A percentile compares a stretch with the other conserved stretches of the same genome.
Conservation (phyloP, 2,888 invertebrate species). For the Timema cristinae region DNA sequence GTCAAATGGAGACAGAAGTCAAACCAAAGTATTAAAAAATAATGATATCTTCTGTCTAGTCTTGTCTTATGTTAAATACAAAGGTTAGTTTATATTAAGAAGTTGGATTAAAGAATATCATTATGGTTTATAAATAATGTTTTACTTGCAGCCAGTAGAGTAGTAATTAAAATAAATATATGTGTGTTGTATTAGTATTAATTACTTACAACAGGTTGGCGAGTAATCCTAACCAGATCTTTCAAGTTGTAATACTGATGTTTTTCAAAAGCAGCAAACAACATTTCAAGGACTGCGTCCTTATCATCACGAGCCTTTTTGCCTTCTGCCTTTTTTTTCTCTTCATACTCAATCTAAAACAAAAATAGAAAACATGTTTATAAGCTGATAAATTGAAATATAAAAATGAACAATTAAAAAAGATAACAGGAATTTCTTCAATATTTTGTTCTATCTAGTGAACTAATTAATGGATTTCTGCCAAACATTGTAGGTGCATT, state of each 20-base stretch:
- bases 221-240: constrained; percentile 89
- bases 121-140: too few relatives aligned
- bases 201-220: constrained; percentile 79
- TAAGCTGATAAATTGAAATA: too few relatives aligned
- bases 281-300: constrained; percentile 90
- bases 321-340: constrained; percentile 88
- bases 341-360: constrained; percentile 79
- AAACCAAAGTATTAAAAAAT: too few relatives aligned
- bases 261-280: constrained; percentile 98
- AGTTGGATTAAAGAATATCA: constrained; percentile 5
- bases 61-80: too few relatives aligned
- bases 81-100: constrained; percentile 3
- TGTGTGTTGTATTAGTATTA: not conserved
- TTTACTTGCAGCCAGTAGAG: not conserved
- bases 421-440: not conserved
- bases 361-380: constrained; percentile 15
- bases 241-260: constrained; percentile 99
- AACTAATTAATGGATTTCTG: too few relatives aligned
- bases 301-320: constrained; percentile 96
- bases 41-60: too few relatives aligned
- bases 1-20: too few relatives aligned
- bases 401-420: not conserved
- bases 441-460: too few relatives aligned
- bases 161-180: constrained; percentile 15
- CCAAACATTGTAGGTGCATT: too few relatives aligned